Conservation (phyloP, 2,113 vertebrate species). For the Cololabis saira region DNA sequence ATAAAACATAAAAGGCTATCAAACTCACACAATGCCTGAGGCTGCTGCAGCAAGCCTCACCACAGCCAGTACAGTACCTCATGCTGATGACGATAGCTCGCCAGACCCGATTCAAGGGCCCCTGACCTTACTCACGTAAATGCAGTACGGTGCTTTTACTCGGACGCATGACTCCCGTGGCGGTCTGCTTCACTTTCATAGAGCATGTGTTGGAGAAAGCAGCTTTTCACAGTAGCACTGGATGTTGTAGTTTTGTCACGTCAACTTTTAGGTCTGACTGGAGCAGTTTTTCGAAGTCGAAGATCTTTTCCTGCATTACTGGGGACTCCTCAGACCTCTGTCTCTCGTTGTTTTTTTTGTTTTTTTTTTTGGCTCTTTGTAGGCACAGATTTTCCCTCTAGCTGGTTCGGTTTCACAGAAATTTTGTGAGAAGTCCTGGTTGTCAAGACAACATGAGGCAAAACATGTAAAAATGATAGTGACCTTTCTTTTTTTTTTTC, state of each 20-base stretch:
- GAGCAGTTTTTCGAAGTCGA: slow-evolving; percentile 31
- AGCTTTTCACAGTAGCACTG: slow-evolving; percentile 57
- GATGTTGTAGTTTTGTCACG: slow-evolving; percentile 35
- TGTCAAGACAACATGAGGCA: slow-evolving; percentile 30
- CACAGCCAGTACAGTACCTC: slow-evolving; percentile 73
- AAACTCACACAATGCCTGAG: slow-evolving; percentile 75
- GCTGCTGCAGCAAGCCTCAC: slow-evolving; percentile 53
- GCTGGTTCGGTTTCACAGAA: slow-evolving; percentile 26
- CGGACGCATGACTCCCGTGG: slow-evolving; percentile 27
- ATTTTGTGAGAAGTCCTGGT: slow-evolving; percentile 14
- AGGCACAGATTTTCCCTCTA: slow-evolving; percentile 43
- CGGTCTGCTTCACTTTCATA: slow-evolving; percentile 39
- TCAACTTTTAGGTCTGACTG: slow-evolving; percentile 40
- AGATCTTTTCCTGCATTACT: slow-evolving; percentile 43
- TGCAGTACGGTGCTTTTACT: slow-evolving; percentile 57
- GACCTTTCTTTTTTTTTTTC: slow-evolving; percentile 47
- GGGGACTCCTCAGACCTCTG: slow-evolving; percentile 51
- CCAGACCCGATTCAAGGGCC: slow-evolving; percentile 44
- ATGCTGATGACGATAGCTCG: slow-evolving; percentile 57
- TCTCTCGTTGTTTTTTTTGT: slow-evolving; percentile 7
- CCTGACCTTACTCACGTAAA: slow-evolving; percentile 31
- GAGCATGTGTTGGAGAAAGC: slow-evolving; percentile 25
- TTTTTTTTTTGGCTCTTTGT: slow-evolving; percentile 56
- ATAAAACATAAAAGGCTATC: slow-evolving; percentile 57
- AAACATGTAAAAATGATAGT: slow-evolving; percentile 59